Evolutionary conservation across 2,888 invertebrate genomes (phyloP), one percentile per base, ranked within the genome.

Genomic region (Catocala sponsa): DNA sequence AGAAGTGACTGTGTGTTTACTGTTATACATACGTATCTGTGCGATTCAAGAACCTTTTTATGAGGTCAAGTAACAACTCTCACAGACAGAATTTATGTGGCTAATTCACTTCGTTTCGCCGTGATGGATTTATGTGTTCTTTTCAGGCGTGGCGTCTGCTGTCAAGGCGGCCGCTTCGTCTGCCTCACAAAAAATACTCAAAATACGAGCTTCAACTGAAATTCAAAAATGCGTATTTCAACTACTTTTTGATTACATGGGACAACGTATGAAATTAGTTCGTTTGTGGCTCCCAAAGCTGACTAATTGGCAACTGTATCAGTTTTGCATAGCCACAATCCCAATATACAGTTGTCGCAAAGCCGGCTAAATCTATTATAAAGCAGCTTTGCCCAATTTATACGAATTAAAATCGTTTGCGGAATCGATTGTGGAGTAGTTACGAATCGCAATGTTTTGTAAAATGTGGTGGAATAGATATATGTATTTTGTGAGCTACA

Each of bases 361-460:
- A 85, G 75, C 82, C 76, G 63, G 73, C 75, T 83, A 81, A 82
- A 83, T 81, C 78, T 81, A 84, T 83, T 83, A 74, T 80, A 80
- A 80, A 83, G 81, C 81, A 78, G 83, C 81, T 85, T 86, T 80
- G 74, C 70, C 76, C 79, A 82, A 84, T 85, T 80, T 81, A 80
- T 82, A 73, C 76, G 79, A 81, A 83, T 85, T 83, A 79, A 84
- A 84, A 76, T 79, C 72, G 74, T 76, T 79, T 77, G 66, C 55
- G 63, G 72, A 65, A 78, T 78, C 77, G 74, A 80, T 76, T 68
- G 65, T 59, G 55, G 66, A 43, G 51, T 68, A 59, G 67, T 54
- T 70, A 67, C 44, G 63, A 62, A 65, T 67, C 50, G 65, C 46
- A 70, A 54, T 63, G 66, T 70, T 68, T 74, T 55, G 43, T 43